phyloP scores from a whole-genome alignment of 2,888 invertebrate species.

The Dynastes tityus region DNA sequence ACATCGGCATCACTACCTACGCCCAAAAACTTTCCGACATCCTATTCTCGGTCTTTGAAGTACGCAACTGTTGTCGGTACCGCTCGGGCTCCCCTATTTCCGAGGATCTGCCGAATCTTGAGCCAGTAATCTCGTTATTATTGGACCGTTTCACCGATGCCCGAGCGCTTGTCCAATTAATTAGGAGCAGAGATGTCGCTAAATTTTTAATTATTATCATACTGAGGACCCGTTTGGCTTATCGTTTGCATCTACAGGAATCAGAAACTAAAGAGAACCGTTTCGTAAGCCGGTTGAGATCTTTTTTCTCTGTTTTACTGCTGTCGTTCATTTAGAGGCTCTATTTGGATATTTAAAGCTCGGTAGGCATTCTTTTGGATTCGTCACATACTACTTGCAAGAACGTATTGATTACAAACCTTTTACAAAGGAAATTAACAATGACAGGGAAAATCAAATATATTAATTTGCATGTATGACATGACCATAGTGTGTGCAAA shows the following conservation, averaged over 20 bases:
- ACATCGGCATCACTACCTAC: neutral
- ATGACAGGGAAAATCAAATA: no score
- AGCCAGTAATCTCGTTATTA: conserved; percentile 37
- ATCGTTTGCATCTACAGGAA: conserved; percentile 27
- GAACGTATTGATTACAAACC: neutral
- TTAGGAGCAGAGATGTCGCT: conserved; percentile 31
- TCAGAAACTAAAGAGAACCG: neutral
- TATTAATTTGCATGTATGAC: no score
- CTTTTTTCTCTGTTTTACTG: neutral
- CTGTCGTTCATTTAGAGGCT: neutral
- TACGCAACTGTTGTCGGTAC: neutral
- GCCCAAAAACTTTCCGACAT: neutral
- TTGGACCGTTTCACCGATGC: conserved; percentile 26
- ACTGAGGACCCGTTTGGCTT: conserved; percentile 27
- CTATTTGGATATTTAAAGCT: no score
- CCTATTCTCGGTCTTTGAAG: neutral
- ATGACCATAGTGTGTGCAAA: no score
- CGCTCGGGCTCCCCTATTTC: neutral
- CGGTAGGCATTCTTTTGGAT: neutral
- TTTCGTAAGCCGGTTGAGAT: neutral
- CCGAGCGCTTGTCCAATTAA: conserved; percentile 41
- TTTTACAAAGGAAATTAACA: no score
- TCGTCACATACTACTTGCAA: neutral
- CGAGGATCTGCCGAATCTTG: conserved; percentile 31
- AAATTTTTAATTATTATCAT: conserved; percentile 41